phyloP scores from a whole-genome alignment of 2,113 vertebrate genomes.

The Peromyscus californicus region DNA sequence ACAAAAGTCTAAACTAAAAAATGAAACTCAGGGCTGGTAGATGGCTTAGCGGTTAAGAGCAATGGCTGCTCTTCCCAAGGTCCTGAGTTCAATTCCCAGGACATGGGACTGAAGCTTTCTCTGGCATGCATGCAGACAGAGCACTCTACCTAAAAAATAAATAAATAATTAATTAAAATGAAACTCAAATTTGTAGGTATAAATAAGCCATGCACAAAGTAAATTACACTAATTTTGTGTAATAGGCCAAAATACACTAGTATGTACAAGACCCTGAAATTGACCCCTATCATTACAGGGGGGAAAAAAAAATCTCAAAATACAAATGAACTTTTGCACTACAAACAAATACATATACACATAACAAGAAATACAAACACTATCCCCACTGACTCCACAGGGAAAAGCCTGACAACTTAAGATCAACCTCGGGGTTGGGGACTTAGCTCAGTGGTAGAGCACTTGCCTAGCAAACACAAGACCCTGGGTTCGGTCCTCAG shows the following conservation, averaged over 20 bases:
- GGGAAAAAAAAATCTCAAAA: not conserved
- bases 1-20: conserved; percentile 45
- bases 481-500: too few species aligned
- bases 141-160: not conserved
- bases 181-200: not conserved
- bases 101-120: too few species aligned
- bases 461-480: too few species aligned
- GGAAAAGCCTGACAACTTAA: not conserved
- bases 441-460: too few species aligned
- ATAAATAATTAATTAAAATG: not conserved
- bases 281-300: not conserved
- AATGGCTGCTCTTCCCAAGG: too few species aligned
- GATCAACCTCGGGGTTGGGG: too few species aligned
- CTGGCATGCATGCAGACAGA: too few species aligned
- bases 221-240: conserved; percentile 49
- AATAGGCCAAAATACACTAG: not conserved
- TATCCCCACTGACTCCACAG: not conserved
- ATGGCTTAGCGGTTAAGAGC: too few species aligned
- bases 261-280: not conserved
- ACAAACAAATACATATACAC: not conserved
- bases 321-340: not conserved
- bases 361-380: not conserved
- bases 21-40: not conserved
- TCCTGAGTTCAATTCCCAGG: too few species aligned
- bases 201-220: conserved; percentile 34